Evolutionary conservation across 1,140 invertebrate genomes (phyloP), one percentile per base, ranked within the genome.

Genomic region (Bradynema listronoti): DNA sequence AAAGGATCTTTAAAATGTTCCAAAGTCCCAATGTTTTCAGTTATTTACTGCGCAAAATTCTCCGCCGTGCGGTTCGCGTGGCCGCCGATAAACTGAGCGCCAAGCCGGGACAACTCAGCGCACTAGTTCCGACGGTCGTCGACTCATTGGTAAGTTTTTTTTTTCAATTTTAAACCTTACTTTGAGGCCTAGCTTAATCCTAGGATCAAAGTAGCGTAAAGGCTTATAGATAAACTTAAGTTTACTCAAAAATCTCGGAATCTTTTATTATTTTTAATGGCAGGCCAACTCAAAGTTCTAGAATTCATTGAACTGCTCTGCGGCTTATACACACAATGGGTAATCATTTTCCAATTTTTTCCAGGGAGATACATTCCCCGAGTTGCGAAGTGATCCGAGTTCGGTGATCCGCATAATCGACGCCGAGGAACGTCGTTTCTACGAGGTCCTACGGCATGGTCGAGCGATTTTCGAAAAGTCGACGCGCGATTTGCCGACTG

Each of bases 341-440:
- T 11, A 11, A 39, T 39, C 36, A 39, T 11, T 16, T 58, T 41
- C 22, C 24, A 5, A 14, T 56, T 7, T 55, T 66, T 65, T 71
- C 11, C 51, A 81, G 80, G 90, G 91, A 25, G 87, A 91, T 77
- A 86, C 88, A 41, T 99, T 98, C 79, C 93, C 93, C 9, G 94
- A 99, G 84, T 85, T 99, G 4, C 79, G 59, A 14, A 92, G 88
- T 82, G 90, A 97, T 82, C 90, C 90, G 16, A 85, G 91, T 72
- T 84, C 84, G 63, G 87, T 83, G 1, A 82, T 82, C 65, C 88
- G 95, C 75, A 86, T 90, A 16, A 95, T 99, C 36, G 92, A 97
- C 82, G 91, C 97, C 80, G 95, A 99, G 81, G 95, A 99, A 82
- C 79, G 83, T 24, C 93, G 97, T 80, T 99, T 99, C 81, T 82